These are phyloP conservation scores for Gallinago nigripennis DNA, from an alignment of 2,797 vertebrate genomes.

Conservation along the genomic window DNA sequence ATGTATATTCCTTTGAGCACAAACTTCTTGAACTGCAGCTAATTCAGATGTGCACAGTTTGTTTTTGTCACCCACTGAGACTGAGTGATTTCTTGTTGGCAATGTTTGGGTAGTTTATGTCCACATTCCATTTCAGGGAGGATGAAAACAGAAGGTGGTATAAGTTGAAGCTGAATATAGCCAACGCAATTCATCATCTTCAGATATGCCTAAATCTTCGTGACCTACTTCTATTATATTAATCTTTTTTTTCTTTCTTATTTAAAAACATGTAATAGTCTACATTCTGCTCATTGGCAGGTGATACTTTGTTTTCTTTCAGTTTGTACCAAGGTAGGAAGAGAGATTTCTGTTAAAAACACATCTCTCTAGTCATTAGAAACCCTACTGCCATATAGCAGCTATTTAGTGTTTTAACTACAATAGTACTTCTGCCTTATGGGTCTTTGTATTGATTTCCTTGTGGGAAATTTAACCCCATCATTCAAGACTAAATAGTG, in stretches of 20 bases:
- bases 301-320: slow-evolving; percentile 1
- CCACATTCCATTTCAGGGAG: background rate
- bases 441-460: slow-evolving; percentile 54
- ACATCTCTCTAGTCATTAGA: background rate
- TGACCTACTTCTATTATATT: background rate
- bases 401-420: slow-evolving; percentile 54
- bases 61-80: background rate
- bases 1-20: background rate
- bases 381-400: slow-evolving; percentile 32
- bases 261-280: background rate
- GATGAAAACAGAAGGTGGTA: background rate
- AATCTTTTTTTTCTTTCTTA: background rate
- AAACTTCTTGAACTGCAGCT: background rate
- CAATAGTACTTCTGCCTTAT: slow-evolving; percentile 36
- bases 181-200: background rate
- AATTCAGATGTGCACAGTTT: background rate
- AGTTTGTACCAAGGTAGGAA: background rate
- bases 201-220: background rate
- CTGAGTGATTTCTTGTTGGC: background rate
- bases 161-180: background rate
- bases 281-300: background rate
- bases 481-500: slow-evolving; percentile 48
- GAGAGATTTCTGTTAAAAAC: background rate
- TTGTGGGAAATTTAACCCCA: slow-evolving; percentile 58
- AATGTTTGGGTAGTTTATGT: background rate